Evolutionary conservation across 2,888 invertebrate genomes (phyloP).

Genomic region (Hybos culiciformis): DNA sequence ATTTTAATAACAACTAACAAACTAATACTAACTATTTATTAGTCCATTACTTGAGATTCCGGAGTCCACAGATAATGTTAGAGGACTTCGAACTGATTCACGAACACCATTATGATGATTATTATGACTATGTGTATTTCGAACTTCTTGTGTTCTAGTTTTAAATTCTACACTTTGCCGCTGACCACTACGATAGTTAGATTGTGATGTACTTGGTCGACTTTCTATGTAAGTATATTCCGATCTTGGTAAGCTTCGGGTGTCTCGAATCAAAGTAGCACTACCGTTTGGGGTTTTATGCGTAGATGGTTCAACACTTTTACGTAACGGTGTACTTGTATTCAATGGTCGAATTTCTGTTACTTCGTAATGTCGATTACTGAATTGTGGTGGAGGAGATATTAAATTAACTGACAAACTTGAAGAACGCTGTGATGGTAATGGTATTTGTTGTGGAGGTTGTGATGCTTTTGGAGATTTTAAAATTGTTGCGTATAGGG

Average conservation of each 20-base stretch:
- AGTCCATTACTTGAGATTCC: slow-evolving; percentile 50
- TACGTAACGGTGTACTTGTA: slow-evolving; percentile 13
- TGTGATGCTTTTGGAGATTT: slow-evolving; percentile 20
- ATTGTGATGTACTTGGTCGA: slow-evolving; percentile 16
- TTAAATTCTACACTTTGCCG: slow-evolving; percentile 13
- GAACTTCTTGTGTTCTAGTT: slow-evolving; percentile 13
- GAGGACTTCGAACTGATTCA: slow-evolving; percentile 37
- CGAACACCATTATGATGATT: slow-evolving; percentile 7
- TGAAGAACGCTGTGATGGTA: slow-evolving; percentile 1
- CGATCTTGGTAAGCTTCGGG: slow-evolving; percentile 4
- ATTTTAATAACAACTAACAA: too few species aligned
- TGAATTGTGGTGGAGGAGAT: slow-evolving; percentile 17
- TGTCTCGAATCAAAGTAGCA: slow-evolving; percentile 4
- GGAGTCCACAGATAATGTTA: slow-evolving; percentile 82
- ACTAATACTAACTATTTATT: slow-evolving; percentile 18
- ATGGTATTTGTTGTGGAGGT: slow-evolving; percentile 5
- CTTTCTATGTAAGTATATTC: slow-evolving; percentile 12
- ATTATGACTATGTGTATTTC: neutral
- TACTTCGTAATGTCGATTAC: slow-evolving; percentile 9
- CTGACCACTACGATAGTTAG: slow-evolving; percentile 14
- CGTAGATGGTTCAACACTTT: slow-evolving; percentile 6
- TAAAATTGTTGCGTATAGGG: slow-evolving; percentile 64
- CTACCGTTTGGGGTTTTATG: neutral
- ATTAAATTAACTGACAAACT: slow-evolving; percentile 9
- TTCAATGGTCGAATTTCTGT: slow-evolving; percentile 4